phyloP scores from a whole-genome alignment of 1,140 invertebrate species.

The Pachyrhynchus sulphureomaculatus region DNA sequence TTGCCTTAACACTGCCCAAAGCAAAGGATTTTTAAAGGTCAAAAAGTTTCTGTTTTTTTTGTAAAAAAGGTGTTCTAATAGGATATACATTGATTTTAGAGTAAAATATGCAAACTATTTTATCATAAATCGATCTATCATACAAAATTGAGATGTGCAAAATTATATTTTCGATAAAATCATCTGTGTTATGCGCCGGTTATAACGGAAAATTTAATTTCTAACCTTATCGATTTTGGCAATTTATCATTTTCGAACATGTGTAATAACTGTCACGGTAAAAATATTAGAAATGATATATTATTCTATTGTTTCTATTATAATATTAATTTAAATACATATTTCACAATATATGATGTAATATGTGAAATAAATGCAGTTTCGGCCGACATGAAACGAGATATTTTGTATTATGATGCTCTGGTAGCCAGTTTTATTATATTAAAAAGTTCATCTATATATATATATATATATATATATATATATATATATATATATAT shows the following conservation, averaged over 20 bases:
- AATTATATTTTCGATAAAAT: not conserved
- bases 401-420: not conserved
- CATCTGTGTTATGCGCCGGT: not conserved
- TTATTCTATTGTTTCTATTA: constrained; percentile 22
- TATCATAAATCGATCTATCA: no score
- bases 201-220: constrained; percentile 24
- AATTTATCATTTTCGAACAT: constrained; percentile 20
- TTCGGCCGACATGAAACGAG: not conserved
- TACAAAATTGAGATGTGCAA: not conserved
- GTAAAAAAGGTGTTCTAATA: no score
- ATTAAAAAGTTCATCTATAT: no score
- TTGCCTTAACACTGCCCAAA: no score
- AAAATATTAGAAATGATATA: constrained; percentile 27
- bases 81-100: no score
- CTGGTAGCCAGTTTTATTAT: not conserved
- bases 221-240: constrained; percentile 18
- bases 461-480: no score
- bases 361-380: not conserved
- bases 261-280: constrained; percentile 18
- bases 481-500: no score
- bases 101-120: no score
- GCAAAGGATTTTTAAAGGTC: no score
- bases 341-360: constrained; percentile 11
- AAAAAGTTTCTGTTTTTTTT: no score
- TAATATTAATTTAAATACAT: constrained; percentile 19